phyloP scores from a whole-genome alignment of 1,140 invertebrate species.

The Pararge aegeria region DNA sequence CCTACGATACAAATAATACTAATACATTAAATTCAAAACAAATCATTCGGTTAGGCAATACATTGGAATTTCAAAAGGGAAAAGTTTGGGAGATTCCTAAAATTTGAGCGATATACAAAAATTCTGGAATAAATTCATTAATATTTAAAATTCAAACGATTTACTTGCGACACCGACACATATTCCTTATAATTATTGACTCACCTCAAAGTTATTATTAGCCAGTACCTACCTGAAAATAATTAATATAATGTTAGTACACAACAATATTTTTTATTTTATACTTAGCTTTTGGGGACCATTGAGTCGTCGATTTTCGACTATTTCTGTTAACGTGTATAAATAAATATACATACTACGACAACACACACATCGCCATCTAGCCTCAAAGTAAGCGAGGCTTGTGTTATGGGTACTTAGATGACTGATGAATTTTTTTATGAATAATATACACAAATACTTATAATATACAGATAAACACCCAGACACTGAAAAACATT shows the following conservation, averaged over 20 bases:
- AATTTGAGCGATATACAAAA: constrained; percentile 41
- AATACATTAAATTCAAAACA: constrained; percentile 24
- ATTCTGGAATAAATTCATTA: constrained; percentile 34
- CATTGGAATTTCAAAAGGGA: constrained; percentile 26
- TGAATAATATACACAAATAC: too few relatives aligned
- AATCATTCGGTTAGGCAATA: constrained; percentile 6
- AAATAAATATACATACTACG: too few relatives aligned
- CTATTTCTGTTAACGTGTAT: too few relatives aligned
- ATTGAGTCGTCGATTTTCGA: too few relatives aligned
- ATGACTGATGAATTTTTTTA: too few relatives aligned
- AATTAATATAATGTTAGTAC: background rate
- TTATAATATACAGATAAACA: too few relatives aligned
- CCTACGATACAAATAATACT: constrained; percentile 22
- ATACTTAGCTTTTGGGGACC: too few relatives aligned
- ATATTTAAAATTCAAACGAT: constrained; percentile 20
- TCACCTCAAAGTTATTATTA: constrained; percentile 36
- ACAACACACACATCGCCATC: too few relatives aligned
- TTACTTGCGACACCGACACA: constrained; percentile 12
- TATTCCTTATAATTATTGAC: constrained; percentile 34
- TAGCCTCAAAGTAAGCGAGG: too few relatives aligned
- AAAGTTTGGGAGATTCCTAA: constrained; percentile 33
- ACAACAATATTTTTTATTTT: too few relatives aligned
- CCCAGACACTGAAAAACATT: too few relatives aligned
- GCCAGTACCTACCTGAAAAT: constrained; percentile 39
- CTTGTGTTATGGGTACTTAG: too few relatives aligned